These are phyloP conservation scores for Bombus waltoni DNA, from an alignment of 1,140 invertebrate species.

Conservation along the genomic window DNA sequence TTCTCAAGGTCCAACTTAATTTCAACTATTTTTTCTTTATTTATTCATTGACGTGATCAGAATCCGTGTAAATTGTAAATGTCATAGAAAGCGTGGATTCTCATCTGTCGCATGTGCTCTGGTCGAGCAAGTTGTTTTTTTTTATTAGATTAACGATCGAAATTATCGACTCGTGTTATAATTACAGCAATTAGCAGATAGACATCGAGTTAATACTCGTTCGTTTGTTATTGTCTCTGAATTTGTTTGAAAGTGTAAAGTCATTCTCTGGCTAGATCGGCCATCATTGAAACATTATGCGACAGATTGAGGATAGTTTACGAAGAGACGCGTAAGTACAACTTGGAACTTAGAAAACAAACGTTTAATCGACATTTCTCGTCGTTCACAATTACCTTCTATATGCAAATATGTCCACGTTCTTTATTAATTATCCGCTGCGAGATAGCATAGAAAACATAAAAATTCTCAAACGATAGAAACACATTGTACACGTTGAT, in stretches of 20 bases:
- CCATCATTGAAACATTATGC: not conserved
- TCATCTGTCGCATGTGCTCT: not conserved
- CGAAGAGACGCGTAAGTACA: not conserved
- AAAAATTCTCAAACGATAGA: no score
- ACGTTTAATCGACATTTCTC: fast-evolving
- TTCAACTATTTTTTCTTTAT: not conserved
- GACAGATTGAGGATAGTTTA: not conserved
- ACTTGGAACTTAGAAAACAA: no score
- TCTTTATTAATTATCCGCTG: no score
- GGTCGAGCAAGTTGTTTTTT: no score
- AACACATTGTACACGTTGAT: no score
- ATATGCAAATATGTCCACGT: no score
- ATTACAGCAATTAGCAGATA: not conserved
- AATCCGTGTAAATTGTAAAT: not conserved
- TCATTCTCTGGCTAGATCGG: not conserved
- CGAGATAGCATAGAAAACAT: no score
- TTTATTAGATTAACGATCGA: not conserved
- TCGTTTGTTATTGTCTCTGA: not conserved
- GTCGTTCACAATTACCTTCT: no score
- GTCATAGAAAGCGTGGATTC: not conserved
- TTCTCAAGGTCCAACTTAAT: not conserved
- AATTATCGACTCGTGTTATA: not conserved
- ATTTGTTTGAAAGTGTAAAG: not conserved
- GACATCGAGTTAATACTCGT: not conserved
- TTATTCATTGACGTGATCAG: not conserved